Conservation (phyloP, 2,888 invertebrate species). For the Thymelicus lineola region DNA sequence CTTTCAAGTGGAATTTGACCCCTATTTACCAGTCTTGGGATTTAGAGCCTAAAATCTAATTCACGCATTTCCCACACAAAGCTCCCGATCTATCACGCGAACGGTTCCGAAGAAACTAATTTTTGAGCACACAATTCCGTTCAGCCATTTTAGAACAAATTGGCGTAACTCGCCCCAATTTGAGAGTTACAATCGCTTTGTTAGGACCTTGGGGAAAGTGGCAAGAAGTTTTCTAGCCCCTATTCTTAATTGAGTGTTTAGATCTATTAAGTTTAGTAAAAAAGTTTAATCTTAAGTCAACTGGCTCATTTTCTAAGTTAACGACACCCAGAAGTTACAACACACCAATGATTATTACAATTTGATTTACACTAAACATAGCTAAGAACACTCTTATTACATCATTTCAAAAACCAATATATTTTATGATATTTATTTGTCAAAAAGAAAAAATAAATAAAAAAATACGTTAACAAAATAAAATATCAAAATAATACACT, state of each 20-base stretch:
- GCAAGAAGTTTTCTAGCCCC: background rate
- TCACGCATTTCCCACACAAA: background rate
- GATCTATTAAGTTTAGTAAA: conserved; percentile 14
- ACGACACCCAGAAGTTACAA: no score
- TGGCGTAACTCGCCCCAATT: conserved; percentile 30
- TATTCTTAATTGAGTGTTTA: conserved; percentile 22
- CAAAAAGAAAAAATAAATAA: no score
- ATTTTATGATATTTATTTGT: no score
- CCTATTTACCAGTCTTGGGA: no score
- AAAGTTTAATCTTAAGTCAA: background rate
- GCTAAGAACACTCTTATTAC: no score
- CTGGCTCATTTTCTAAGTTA: background rate
- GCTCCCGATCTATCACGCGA: conserved; percentile 19
- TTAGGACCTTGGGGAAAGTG: conserved; percentile 11
- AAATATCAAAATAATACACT: no score
- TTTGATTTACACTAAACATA: no score
- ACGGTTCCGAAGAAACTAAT: conserved; percentile 30
- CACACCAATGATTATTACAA: no score
- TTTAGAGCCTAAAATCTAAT: no score
- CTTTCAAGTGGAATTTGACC: no score
- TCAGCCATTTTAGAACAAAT: conserved; percentile 33
- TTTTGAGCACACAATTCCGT: conserved; percentile 30
- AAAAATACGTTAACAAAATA: no score
- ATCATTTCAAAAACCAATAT: no score
- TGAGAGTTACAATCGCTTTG: conserved; percentile 24